A percentile compares a stretch with the other conserved stretches of the same genome.
phyloP scores from a whole-genome alignment of 2,113 vertebrate species.

The Calidris pugnax region DNA sequence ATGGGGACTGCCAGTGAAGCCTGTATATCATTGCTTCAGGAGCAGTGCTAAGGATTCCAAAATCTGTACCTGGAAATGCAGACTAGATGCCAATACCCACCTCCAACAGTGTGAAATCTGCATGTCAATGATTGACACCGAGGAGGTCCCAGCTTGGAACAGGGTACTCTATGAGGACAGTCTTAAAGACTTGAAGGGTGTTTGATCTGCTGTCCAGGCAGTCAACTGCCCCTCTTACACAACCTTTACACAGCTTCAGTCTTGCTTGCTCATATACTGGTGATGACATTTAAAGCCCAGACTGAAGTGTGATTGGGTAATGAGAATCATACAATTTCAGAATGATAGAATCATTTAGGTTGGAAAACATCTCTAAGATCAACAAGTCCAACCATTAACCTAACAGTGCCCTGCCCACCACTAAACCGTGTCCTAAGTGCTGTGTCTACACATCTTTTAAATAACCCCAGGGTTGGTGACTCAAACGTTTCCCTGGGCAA shows the following conservation, averaged over 20 bases:
- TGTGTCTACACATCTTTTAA: neutral
- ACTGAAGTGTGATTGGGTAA: neutral
- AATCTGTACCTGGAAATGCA: neutral
- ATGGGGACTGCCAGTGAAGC: neutral
- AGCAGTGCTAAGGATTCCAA: neutral
- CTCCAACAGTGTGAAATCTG: neutral
- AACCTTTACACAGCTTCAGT: neutral
- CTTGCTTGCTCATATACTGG: neutral
- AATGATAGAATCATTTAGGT: neutral
- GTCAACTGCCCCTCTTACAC: neutral
- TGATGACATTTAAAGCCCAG: neutral
- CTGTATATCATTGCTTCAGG: neutral
- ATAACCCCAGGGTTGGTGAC: neutral
- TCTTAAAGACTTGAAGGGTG: neutral
- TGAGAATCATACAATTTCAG: neutral
- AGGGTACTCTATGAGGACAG: neutral
- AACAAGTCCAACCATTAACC: neutral
- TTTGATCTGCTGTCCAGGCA: neutral
- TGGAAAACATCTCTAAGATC: neutral
- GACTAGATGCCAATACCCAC: neutral
- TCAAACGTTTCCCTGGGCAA: neutral
- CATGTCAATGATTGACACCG: accelerated
- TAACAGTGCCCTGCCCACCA: neutral
- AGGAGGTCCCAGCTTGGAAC: neutral
- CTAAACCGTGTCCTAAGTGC: neutral